A percentile compares a stretch with the other conserved stretches of the same genome.
Evolutionary conservation across 2,888 invertebrate genomes (phyloP).

Genomic region (Synanthedon vespiformis): DNA sequence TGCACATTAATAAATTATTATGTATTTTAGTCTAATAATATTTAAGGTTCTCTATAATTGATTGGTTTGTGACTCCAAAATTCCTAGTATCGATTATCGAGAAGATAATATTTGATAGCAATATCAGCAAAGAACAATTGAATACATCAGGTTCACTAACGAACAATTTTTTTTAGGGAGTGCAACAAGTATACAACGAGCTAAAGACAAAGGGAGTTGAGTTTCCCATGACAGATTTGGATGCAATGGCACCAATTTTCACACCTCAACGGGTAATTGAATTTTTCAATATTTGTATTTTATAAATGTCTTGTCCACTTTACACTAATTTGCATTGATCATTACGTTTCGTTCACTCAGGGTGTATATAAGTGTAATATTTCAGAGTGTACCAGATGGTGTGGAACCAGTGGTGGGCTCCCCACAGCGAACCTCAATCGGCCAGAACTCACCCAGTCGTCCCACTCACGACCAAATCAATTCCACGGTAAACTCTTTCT

Average conservation of each 20-base stretch:
- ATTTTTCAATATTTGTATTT: neutral
- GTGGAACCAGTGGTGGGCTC: slow-evolving; percentile 39
- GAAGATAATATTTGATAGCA: no score
- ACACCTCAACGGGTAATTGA: slow-evolving; percentile 86
- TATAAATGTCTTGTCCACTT: neutral
- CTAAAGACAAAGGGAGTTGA: slow-evolving; percentile 95
- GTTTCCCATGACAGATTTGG: slow-evolving; percentile 95
- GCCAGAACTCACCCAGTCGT: slow-evolving; percentile 36
- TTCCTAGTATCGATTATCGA: no score
- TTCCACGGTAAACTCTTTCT: slow-evolving; percentile 18
- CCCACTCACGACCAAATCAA: slow-evolving; percentile 25
- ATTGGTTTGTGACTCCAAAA: no score
- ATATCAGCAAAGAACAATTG: no score
- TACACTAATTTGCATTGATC: no score
- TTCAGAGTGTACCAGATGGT: slow-evolving; percentile 55
- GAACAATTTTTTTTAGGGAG: slow-evolving; percentile 73
- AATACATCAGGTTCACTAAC: no score
- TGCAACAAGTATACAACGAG: slow-evolving; percentile 94
- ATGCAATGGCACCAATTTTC: slow-evolving; percentile 93
- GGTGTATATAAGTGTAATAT: neutral
- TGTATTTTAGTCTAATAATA: no score
- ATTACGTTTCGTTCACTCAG: no score
- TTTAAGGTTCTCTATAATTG: no score
- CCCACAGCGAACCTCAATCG: slow-evolving; percentile 30
- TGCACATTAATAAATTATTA: no score